These are phyloP conservation scores for Ibidorhyncha struthersii DNA, from an alignment of 2,113 vertebrate species.

Conservation along the genomic window DNA sequence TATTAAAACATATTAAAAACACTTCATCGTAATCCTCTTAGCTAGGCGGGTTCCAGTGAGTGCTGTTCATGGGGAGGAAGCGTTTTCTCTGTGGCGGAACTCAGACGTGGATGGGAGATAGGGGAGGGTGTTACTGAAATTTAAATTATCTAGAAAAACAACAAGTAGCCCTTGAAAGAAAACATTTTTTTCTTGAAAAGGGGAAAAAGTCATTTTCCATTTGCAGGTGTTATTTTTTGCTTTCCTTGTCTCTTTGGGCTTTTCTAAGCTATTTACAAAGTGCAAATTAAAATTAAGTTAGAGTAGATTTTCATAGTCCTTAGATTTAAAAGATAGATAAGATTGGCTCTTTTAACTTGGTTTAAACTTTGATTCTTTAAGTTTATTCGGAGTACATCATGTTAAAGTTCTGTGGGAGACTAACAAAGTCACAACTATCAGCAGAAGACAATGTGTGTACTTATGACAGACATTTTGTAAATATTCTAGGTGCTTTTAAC, in stretches of 20 bases:
- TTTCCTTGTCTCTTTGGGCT: background rate
- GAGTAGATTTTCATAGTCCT: background rate
- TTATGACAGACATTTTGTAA: background rate
- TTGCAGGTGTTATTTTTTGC: background rate
- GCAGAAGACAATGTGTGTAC: accelerated
- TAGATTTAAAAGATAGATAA: background rate
- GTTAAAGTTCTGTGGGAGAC: background rate
- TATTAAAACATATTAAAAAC: background rate
- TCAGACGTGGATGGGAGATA: background rate
- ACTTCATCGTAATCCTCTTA: background rate
- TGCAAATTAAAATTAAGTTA: background rate
- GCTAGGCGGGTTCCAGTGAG: background rate
- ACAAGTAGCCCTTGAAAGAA: background rate
- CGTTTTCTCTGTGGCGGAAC: background rate
- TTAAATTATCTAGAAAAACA: background rate
- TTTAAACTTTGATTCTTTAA: background rate
- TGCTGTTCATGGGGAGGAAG: accelerated
- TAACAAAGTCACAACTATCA: background rate
- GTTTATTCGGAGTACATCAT: background rate
- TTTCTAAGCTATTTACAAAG: background rate
- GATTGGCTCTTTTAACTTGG: background rate
- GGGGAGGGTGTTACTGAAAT: background rate
- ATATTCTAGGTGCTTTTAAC: background rate
- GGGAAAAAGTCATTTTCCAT: background rate
- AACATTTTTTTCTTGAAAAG: background rate